A percentile compares a stretch with the other conserved stretches of the same genome.
Evolutionary conservation across 2,888 invertebrate species (phyloP).

Genomic region (Neoascia interrupta): DNA sequence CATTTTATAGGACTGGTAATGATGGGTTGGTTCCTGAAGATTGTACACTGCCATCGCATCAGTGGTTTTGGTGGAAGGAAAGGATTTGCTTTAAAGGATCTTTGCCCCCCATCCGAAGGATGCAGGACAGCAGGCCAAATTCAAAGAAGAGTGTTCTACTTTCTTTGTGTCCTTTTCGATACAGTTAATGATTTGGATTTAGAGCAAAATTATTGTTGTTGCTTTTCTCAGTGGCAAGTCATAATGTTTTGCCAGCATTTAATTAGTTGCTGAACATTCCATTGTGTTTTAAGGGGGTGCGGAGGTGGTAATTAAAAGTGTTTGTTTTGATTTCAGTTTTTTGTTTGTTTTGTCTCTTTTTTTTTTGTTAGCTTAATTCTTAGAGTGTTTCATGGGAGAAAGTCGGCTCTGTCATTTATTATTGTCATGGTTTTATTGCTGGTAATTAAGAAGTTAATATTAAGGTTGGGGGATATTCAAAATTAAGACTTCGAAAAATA

Average conservation of each 20-base stretch:
- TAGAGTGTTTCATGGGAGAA: slow-evolving; percentile 1
- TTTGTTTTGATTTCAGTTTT: not conserved
- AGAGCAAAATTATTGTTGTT: slow-evolving; percentile 27
- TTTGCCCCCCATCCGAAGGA: not conserved
- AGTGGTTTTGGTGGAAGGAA: slow-evolving; percentile 2
- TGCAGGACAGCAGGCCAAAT: not conserved
- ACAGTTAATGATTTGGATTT: slow-evolving; percentile 58
- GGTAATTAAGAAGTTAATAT: slow-evolving; percentile 18
- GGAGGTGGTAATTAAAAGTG: slow-evolving; percentile 3
- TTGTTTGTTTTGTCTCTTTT: not conserved
- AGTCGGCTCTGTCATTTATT: slow-evolving; percentile 26
- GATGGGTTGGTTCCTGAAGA: slow-evolving; percentile 52
- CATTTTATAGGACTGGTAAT: slow-evolving; percentile 64
- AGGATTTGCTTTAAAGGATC: slow-evolving; percentile 15
- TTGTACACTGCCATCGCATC: slow-evolving; percentile 16
- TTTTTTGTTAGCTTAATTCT: not conserved
- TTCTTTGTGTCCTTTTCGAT: slow-evolving; percentile 39
- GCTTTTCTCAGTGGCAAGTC: not conserved
- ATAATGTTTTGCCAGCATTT: slow-evolving; percentile 14
- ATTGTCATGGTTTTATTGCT: slow-evolving; percentile 25
- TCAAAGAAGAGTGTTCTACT: not conserved
- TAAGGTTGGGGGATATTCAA: not conserved
- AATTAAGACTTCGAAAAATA: not conserved
- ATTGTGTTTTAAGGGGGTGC: not conserved
- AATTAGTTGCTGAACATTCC: slow-evolving; percentile 49